A percentile compares a stretch with the other conserved stretches of the same genome.
Evolutionary conservation across 2,888 invertebrate species (phyloP).

Genomic region (Eudasyphora cyanicolor): DNA sequence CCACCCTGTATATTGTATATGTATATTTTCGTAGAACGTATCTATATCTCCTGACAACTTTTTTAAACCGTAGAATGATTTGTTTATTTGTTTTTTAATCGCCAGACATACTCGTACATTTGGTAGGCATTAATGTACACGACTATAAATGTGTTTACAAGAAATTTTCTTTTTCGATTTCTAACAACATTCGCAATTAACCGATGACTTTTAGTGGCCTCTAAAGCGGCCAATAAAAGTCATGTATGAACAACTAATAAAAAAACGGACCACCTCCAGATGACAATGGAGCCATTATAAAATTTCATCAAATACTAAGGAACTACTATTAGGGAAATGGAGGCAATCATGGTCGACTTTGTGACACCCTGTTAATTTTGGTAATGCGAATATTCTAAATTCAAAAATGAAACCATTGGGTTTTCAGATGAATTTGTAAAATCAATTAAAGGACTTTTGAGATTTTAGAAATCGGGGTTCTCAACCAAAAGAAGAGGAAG

Average conservation of each 20-base stretch:
- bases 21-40: no score
- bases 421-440: no score
- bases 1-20: no score
- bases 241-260: constrained; percentile 29
- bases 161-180: background rate
- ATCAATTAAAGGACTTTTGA: no score
- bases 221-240: constrained; percentile 17
- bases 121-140: background rate
- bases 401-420: no score
- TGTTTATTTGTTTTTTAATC: background rate
- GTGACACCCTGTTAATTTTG: background rate
- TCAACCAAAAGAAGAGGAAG: no score
- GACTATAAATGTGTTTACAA: background rate
- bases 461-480: no score
- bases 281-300: constrained; percentile 23
- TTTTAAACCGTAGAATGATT: no score
- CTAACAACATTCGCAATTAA: constrained; percentile 18
- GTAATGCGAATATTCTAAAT: no score
- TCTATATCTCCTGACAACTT: no score
- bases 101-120: background rate
- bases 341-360: background rate
- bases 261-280: background rate
- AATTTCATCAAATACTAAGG: background rate
- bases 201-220: background rate
- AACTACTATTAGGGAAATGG: background rate